A percentile compares a stretch with the other conserved stretches of the same genome.
Conservation (phyloP, 2,113 vertebrate species). For the Pangasianodon gigas region DNA sequence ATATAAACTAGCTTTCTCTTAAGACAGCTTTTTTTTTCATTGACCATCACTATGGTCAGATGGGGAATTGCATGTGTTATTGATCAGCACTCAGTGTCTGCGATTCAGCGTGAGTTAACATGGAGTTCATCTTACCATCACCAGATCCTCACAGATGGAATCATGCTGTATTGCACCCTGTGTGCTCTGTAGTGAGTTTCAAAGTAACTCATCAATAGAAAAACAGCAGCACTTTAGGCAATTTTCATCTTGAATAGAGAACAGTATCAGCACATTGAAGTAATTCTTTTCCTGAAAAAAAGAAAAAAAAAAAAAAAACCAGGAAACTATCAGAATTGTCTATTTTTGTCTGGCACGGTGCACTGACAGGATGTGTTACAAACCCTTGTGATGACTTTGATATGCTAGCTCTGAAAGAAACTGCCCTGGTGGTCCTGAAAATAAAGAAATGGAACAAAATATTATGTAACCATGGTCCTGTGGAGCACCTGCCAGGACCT, state of each 20-base stretch:
- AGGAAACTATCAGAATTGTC: neutral
- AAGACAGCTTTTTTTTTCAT: neutral
- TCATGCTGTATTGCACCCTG: neutral
- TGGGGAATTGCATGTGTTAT: neutral
- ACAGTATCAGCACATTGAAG: neutral
- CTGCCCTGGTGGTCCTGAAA: neutral
- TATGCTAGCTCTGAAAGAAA: neutral
- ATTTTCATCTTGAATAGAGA: neutral
- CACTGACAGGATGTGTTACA: too few relatives aligned
- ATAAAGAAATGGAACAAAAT: neutral
- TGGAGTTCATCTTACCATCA: neutral
- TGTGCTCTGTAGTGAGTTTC: neutral
- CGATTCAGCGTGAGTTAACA: neutral
- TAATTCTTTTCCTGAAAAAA: neutral
- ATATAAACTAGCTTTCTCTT: too few relatives aligned
- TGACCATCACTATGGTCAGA: neutral
- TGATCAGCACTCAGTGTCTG: neutral
- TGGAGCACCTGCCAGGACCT: neutral
- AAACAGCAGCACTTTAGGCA: too few relatives aligned
- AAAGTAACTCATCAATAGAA: too few relatives aligned
- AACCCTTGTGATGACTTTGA: neutral
- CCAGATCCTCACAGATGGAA: neutral
- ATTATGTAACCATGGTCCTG: slow-evolving; percentile 4
- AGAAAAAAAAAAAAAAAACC: too few relatives aligned
- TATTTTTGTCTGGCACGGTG: neutral